These are phyloP conservation scores for Platycheirus albimanus DNA, from an alignment of 2,888 invertebrate species.

Conservation along the genomic window DNA sequence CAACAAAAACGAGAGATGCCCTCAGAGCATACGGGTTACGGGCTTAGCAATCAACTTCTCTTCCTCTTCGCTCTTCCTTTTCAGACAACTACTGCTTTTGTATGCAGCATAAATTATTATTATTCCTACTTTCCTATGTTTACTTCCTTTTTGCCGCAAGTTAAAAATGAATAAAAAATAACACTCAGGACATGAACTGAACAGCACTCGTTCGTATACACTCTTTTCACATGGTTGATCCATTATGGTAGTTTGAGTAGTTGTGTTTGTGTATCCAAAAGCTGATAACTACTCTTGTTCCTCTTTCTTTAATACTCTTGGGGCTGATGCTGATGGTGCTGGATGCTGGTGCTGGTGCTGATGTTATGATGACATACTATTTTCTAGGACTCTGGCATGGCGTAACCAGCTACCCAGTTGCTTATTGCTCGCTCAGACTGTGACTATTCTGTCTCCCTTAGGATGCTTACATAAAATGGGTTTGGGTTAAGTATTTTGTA, in stretches of 20 bases:
- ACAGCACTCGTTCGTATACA: neutral
- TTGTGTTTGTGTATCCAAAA: slow-evolving; percentile 8
- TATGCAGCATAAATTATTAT: slow-evolving; percentile 63
- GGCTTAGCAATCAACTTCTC: slow-evolving; percentile 44
- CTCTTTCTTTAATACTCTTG: neutral
- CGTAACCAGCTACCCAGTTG: slow-evolving; percentile 8
- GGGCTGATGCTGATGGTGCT: neutral
- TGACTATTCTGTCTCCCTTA: neutral
- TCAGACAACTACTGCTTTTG: too few species aligned
- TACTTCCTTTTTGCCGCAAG: slow-evolving; percentile 62
- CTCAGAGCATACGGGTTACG: slow-evolving; percentile 43
- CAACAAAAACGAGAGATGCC: slow-evolving; percentile 30
- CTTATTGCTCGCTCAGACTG: slow-evolving; percentile 27
- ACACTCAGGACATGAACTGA: neutral
- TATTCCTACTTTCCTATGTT: slow-evolving; percentile 47
- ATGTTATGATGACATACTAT: slow-evolving; percentile 34
- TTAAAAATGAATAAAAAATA: slow-evolving; percentile 42
- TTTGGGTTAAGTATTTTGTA: slow-evolving; percentile 30
- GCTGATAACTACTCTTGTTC: neutral
- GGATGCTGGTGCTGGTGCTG: slow-evolving; percentile 14
- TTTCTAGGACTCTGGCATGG: neutral
- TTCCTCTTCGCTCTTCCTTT: slow-evolving; percentile 30
- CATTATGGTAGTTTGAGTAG: too few species aligned
- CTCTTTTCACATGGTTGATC: slow-evolving; percentile 6
- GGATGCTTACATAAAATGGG: slow-evolving; percentile 4